Base-by-base conservation (phyloP, 2,888 invertebrate species). In the Branchinecta sandiegonensis region DNA sequence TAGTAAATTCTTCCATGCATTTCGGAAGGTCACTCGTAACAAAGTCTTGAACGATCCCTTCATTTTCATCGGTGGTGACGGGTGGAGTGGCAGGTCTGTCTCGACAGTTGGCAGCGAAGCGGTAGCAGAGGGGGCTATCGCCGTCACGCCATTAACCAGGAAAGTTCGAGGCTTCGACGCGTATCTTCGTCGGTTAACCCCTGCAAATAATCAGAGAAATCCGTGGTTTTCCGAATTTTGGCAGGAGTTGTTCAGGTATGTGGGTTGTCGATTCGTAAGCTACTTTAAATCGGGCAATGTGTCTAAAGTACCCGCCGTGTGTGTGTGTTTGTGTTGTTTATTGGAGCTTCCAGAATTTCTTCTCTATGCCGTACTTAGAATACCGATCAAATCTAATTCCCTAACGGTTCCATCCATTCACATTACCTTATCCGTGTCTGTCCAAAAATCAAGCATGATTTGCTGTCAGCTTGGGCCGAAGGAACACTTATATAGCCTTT, bases 141-240 rank as follows among this genome's bases (percentile, higher is more conserved):
- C 81, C 0, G 79, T 83, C 3, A 82, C 82, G 69, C 83, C 83
- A 0, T 72, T 81, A 13, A 78, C 79, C 6, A 74, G 76, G 37
- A 73, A 74, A 8, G 73, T 82, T 63, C 74, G 74, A 7, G 81
- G 80, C 6, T 83, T 83, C 73, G 80, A 81, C 72, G 76, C 79
- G 1, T 81, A 83, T 73, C 82, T 83, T 71, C 77, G 75, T 2
- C 73, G 72, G 8, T 73, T 81, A 46, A 75, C 72, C 8, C 75
- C 77, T 1, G 73, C 73, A 0, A 71, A 71, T 50, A 71, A 73
- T 37, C 67, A 72, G 0, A 71, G 75, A 11, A 79, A 81, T 74
- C 82, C 81, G 0, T 83, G 83, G 83, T 82, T 82, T 70, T 67
- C 74, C 0, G 81, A 82, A 72, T 82, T 79, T 72, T 82, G 81